A percentile compares a stretch with the other conserved stretches of the same genome.
Conservation (phyloP, 2,797 vertebrate genomes). For the Bradypodion ventrale region DNA sequence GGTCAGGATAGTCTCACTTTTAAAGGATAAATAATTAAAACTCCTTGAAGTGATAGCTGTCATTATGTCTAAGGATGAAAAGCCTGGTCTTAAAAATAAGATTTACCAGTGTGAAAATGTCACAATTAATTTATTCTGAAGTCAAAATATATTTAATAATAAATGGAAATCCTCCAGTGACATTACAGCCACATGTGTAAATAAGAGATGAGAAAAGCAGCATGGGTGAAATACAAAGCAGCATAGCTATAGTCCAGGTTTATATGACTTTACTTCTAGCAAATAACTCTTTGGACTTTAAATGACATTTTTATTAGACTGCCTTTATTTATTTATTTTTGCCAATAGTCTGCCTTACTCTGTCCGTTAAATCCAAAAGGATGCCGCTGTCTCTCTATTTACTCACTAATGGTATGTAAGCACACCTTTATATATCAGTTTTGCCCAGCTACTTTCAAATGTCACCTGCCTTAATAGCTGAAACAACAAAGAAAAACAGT, state of each 20-base stretch:
- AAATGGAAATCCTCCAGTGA: neutral
- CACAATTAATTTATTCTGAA: slow-evolving; percentile 5
- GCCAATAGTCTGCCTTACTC: accelerated
- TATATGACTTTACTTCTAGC: slow-evolving; percentile 1
- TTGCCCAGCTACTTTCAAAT: neutral
- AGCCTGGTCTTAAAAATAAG: neutral
- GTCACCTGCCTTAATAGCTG: accelerated
- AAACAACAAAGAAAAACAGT: neutral
- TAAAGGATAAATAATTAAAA: neutral
- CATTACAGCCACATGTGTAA: slow-evolving; percentile 10
- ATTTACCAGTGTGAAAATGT: neutral
- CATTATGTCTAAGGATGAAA: neutral
- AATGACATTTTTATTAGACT: accelerated
- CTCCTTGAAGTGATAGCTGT: slow-evolving; percentile 12
- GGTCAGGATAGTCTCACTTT: slow-evolving; percentile 2
- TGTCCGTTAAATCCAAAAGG: slow-evolving; percentile 1
- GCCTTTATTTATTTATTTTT: neutral
- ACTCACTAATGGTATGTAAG: neutral
- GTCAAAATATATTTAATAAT: slow-evolving; percentile 24
- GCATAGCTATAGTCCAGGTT: neutral
- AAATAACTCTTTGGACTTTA: slow-evolving; percentile 1
- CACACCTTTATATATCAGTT: neutral
- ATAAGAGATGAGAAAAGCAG: slow-evolving; percentile 32
- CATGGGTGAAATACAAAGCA: neutral
- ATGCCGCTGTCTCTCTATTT: neutral